A percentile compares a stretch with the other conserved stretches of the same genome.
Evolutionary conservation across 2,888 invertebrate genomes (phyloP).

Genomic region (Meiosimyza platycephala): DNA sequence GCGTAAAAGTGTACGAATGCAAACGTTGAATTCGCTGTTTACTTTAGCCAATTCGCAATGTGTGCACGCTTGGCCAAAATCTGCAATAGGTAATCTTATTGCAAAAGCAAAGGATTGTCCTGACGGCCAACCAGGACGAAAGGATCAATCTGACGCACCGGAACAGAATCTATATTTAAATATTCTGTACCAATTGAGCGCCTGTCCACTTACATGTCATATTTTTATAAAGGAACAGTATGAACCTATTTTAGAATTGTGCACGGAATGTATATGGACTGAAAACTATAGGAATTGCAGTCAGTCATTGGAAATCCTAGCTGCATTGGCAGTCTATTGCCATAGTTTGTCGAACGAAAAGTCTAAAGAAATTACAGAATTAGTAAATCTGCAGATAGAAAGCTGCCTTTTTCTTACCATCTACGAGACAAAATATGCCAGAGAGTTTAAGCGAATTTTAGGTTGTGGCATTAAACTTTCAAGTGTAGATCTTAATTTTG

Average conservation of each 20-base stretch:
- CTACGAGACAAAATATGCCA: conserved; percentile 57
- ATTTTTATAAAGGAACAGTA: conserved; percentile 62
- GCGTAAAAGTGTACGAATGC: conserved; percentile 76
- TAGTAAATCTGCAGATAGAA: conserved; percentile 65
- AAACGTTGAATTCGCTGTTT: conserved; percentile 75
- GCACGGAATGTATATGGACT: conserved; percentile 62
- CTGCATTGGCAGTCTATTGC: conserved; percentile 55
- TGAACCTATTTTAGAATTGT: conserved; percentile 59
- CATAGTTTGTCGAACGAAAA: conserved; percentile 51
- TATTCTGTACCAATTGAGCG: conserved; percentile 63
- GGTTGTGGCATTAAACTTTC: conserved; percentile 80
- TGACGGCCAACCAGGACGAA: conserved; percentile 50
- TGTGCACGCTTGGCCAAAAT: conserved; percentile 82
- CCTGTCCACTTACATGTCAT: conserved; percentile 65
- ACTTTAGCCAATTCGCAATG: conserved; percentile 76
- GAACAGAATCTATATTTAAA: conserved; percentile 65
- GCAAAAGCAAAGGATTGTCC: conserved; percentile 58
- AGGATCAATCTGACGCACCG: conserved; percentile 58
- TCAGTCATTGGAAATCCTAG: conserved; percentile 64
- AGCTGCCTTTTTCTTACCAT: conserved; percentile 64
- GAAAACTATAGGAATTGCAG: conserved; percentile 64
- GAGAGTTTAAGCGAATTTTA: conserved; percentile 63
- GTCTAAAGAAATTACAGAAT: conserved; percentile 55
- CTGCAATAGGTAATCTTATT: conserved; percentile 66
- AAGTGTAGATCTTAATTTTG: conserved; percentile 73